Base-by-base conservation (phyloP, 2,888 invertebrate species). In the Mesorhabditis belari region DNA sequence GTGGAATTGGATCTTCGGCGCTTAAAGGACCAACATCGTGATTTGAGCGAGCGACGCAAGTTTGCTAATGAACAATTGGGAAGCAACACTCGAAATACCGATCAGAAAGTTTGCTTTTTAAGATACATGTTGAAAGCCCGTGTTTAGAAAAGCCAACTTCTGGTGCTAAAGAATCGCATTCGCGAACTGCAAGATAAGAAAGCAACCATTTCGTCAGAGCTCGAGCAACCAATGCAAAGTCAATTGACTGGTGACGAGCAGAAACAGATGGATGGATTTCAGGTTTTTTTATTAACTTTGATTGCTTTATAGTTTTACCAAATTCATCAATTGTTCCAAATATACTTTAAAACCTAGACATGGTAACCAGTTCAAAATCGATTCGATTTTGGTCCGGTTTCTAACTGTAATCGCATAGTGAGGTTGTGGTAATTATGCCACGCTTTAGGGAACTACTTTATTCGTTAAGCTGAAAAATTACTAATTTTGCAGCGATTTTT, bases 201-300 rank as follows among this genome's bases (percentile, higher is more conserved):
- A 53, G 61, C 59, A 9, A 65, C 49, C n/a, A 60, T 64, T 12
- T 60, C 68, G 29, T 28, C 57, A 12, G 75, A 77, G 25, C 63
- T 96, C 57, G 93, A 83, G n/a, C 81, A 83, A 85, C 91, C 92
- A 81, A 85, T 98, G 23, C 87, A 94, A 86, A 90, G 92, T 28
- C 94, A 93, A 75, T 85, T 98, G 29, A 92, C 92, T 0, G 89
- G 88, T 0, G 88, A 90, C 44, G 98, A 98, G 85, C 95, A 95
- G 72, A 75, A 81, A 19, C 85, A 94, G 83, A 92, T 98, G 57
- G 95, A 96, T 82, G 88, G 89, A 58, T 85, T 98, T 49, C 95
- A 76, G 68, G 78, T 78, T 17, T 35, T n/a, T n/a, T n/a, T n/a
- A n/a, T n/a, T n/a, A n/a, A n/a, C n/a, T n/a, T n/a, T n/a, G n/a